A percentile compares a stretch with the other conserved stretches of the same genome.
Conservation (phyloP, 1,140 invertebrate genomes). For the Hycleus cichorii region DNA sequence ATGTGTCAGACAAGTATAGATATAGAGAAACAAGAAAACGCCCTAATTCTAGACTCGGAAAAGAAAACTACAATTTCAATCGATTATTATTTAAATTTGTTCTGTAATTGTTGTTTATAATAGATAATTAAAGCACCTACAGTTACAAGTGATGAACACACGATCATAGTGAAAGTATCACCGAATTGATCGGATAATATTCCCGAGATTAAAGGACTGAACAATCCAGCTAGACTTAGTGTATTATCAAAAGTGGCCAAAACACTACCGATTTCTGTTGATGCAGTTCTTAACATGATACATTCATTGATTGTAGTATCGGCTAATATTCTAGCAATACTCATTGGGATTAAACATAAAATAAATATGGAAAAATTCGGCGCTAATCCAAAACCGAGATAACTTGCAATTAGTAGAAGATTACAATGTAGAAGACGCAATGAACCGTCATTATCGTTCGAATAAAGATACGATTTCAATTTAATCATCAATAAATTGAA, state of each 20-base stretch:
- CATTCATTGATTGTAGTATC: slow-evolving; percentile 15
- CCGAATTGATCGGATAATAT: slow-evolving; percentile 16
- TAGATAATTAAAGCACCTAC: slow-evolving; percentile 6
- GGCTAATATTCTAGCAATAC: slow-evolving; percentile 10
- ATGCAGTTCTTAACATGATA: slow-evolving; percentile 2
- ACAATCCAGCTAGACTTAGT: slow-evolving; percentile 6
- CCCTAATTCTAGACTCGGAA: no score
- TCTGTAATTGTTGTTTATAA: slow-evolving; percentile 10
- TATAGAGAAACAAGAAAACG: no score
- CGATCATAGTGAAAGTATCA: neutral
- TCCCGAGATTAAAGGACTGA: slow-evolving; percentile 16
- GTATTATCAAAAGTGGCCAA: slow-evolving; percentile 19
- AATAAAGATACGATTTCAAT: slow-evolving; percentile 13
- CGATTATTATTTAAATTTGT: neutral
- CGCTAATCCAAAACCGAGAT: neutral
- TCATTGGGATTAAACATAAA: slow-evolving; percentile 7
- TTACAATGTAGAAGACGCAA: slow-evolving; percentile 12
- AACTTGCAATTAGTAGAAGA: slow-evolving; percentile 15
- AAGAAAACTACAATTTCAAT: no score
- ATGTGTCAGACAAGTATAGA: no score
- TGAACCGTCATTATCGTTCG: slow-evolving; percentile 10
- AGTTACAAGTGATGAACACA: slow-evolving; percentile 9
- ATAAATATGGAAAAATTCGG: slow-evolving; percentile 8
- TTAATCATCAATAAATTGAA: slow-evolving; percentile 8
- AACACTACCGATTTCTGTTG: slow-evolving; percentile 19